A percentile compares a stretch with the other conserved stretches of the same genome.
These are phyloP conservation scores for Erpobdella octoculata DNA, from an alignment of 2,888 invertebrate species.

Conservation along the genomic window DNA sequence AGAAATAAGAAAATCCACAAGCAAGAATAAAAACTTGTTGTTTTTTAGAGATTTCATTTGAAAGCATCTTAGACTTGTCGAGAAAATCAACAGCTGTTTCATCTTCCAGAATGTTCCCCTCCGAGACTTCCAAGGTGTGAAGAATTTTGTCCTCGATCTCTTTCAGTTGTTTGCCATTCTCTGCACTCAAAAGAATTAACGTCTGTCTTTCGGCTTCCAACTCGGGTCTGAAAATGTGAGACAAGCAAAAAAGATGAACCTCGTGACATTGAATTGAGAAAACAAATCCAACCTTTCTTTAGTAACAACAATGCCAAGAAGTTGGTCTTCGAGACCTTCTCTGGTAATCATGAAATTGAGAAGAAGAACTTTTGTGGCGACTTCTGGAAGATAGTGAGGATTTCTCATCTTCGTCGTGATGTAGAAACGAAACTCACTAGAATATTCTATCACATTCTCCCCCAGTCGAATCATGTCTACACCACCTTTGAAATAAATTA, in stretches of 20 bases:
- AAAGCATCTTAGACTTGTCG: slow-evolving; percentile 77
- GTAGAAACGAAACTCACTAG: slow-evolving; percentile 75
- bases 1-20: neutral
- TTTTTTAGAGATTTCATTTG: slow-evolving; percentile 73
- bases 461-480: slow-evolving; percentile 78
- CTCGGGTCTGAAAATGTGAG: slow-evolving; percentile 63
- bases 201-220: slow-evolving; percentile 72
- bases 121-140: slow-evolving; percentile 68
- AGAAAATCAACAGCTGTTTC: slow-evolving; percentile 78
- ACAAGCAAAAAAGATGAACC: neutral
- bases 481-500: slow-evolving; percentile 58
- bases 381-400: slow-evolving; percentile 86
- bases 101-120: slow-evolving; percentile 83
- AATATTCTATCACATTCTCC: slow-evolving; percentile 81
- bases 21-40: slow-evolving; percentile 60
- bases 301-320: slow-evolving; percentile 75
- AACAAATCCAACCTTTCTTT: slow-evolving; percentile 62
- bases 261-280: neutral
- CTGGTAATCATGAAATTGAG: slow-evolving; percentile 81
- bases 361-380: slow-evolving; percentile 79
- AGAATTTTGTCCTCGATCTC: slow-evolving; percentile 82
- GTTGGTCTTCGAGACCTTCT: slow-evolving; percentile 77
- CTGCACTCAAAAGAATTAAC: slow-evolving; percentile 69
- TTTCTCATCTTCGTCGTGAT: slow-evolving; percentile 86
- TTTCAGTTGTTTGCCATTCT: slow-evolving; percentile 71